Conservation (phyloP, 1,140 invertebrate genomes). For the Hestina assimilis region DNA sequence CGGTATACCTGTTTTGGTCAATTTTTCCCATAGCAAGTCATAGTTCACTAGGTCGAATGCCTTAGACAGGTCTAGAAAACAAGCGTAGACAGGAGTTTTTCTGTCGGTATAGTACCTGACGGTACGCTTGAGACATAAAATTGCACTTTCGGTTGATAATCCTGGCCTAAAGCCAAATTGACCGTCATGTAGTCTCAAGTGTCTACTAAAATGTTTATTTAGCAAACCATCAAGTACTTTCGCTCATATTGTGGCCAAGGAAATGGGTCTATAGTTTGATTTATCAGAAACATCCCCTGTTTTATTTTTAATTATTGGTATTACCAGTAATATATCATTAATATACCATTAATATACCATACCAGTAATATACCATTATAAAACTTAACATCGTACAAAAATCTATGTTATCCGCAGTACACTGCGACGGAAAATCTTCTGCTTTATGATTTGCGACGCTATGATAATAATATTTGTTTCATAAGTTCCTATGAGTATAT, state of each 20-base stretch:
- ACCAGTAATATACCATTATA: too few species aligned
- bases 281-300: conserved; percentile 11
- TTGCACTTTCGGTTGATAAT: neutral
- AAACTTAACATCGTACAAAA: too few species aligned
- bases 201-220: neutral
- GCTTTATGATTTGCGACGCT: too few species aligned
- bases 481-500: too few species aligned
- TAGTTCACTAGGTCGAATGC: conserved; percentile 5
- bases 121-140: neutral
- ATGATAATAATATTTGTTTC: too few species aligned
- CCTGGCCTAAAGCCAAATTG: neutral
- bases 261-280: conserved; percentile 6
- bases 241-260: neutral
- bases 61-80: conserved; percentile 1
- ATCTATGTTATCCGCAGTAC: too few species aligned
- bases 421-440: too few species aligned
- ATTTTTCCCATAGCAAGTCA: neutral
- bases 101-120: neutral
- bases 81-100: too few species aligned
- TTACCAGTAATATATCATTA: neutral
- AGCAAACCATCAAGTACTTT: too few species aligned
- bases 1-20: neutral
- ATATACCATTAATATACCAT: too few species aligned
- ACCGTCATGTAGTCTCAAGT: neutral
- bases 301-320: conserved; percentile 9